phyloP scores from a whole-genome alignment of 2,888 invertebrate species.

The Polietes domitor region DNA sequence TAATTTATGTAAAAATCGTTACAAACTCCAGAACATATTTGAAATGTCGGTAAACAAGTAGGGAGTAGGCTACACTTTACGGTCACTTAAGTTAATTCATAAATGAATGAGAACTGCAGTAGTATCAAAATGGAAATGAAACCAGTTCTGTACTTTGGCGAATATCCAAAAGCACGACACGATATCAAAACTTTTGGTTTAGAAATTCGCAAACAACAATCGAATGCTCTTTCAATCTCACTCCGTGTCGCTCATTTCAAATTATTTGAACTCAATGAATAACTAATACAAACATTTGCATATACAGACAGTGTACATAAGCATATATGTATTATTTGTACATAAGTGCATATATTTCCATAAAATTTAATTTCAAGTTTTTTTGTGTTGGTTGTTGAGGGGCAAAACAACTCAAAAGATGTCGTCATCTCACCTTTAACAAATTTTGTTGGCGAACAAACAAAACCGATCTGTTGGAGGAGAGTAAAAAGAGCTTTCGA shows the following conservation, averaged over 20 bases:
- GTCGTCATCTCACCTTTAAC: conserved; percentile 44
- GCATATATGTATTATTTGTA: background rate
- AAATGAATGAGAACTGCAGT: background rate
- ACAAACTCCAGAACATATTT: background rate
- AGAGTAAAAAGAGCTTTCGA: conserved; percentile 17
- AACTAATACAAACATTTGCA: background rate
- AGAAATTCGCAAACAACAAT: background rate
- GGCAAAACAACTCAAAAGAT: conserved; percentile 28
- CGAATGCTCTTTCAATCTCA: background rate
- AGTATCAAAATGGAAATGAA: background rate
- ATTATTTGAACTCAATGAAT: background rate
- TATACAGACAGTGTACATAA: conserved; percentile 3
- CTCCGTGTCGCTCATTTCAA: background rate
- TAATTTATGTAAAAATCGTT: too few relatives aligned
- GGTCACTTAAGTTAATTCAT: conserved; percentile 3
- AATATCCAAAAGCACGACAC: conserved; percentile 43
- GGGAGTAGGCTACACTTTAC: background rate
- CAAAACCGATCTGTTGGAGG: background rate
- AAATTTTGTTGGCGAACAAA: conserved; percentile 21
- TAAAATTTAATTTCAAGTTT: conserved; percentile 23
- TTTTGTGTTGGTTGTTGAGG: conserved; percentile 4
- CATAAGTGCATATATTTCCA: conserved; percentile 2
- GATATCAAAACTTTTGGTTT: background rate
- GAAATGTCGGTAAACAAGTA: background rate
- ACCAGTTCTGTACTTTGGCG: conserved; percentile 55